Evolutionary conservation across 2,888 invertebrate species (phyloP).

Genomic region (Polymixis lichenea): DNA sequence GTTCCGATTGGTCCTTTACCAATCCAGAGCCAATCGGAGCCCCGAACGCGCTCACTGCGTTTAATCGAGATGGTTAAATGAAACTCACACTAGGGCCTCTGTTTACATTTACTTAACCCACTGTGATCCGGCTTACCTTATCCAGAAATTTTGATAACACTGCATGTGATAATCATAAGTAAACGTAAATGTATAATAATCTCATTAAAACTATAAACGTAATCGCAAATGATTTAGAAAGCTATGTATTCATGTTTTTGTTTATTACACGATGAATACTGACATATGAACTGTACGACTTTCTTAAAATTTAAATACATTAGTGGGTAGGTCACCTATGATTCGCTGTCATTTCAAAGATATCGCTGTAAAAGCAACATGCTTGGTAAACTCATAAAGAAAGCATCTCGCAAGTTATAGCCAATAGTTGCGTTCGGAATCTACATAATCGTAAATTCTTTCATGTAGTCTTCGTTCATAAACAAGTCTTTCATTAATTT

Average conservation of each 20-base stretch:
- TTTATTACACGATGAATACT: slow-evolving; percentile 39
- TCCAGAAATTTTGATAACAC: slow-evolving; percentile 25
- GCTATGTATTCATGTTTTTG: slow-evolving; percentile 34
- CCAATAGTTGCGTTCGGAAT: slow-evolving; percentile 32
- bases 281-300: slow-evolving; percentile 16
- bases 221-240: slow-evolving; percentile 37
- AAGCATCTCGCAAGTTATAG: slow-evolving; percentile 24
- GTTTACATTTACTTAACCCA: slow-evolving; percentile 49
- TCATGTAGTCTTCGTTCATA: slow-evolving; percentile 41
- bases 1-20: no score
- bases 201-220: slow-evolving; percentile 39
- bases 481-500: slow-evolving; percentile 49
- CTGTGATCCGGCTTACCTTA: slow-evolving; percentile 15
- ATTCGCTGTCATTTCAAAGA: slow-evolving; percentile 26
- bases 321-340: not conserved
- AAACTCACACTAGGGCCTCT: no score
- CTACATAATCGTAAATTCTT: slow-evolving; percentile 49
- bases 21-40: no score
- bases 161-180: slow-evolving; percentile 9
- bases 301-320: slow-evolving; percentile 40
- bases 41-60: no score
- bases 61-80: no score
- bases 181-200: slow-evolving; percentile 25
- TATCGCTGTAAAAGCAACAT: slow-evolving; percentile 26
- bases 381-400: slow-evolving; percentile 15